These are phyloP conservation scores for Drosophila lacertosa DNA, from an alignment of 1,140 invertebrate species.

Conservation along the genomic window DNA sequence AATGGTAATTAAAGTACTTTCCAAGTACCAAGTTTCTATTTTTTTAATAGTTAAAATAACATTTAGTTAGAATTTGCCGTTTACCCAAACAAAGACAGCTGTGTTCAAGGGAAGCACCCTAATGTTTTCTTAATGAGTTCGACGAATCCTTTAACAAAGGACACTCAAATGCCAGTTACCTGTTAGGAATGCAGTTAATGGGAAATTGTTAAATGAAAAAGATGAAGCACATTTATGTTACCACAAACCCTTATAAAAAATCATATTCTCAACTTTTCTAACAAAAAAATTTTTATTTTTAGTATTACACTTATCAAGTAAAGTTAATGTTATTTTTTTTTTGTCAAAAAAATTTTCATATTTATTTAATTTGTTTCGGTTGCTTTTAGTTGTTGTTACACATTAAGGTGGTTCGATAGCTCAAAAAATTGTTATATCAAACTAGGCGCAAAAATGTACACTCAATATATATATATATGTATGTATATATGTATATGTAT, in stretches of 20 bases:
- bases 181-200: background rate
- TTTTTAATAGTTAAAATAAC: too few relatives aligned
- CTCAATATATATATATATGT: constrained; percentile 35
- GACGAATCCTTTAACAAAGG: background rate
- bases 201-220: background rate
- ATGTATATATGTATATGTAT: constrained; percentile 33
- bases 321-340: too few relatives aligned
- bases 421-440: constrained; percentile 71
- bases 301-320: too few relatives aligned
- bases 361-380: constrained; percentile 68
- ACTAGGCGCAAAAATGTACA: constrained; percentile 68
- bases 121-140: background rate
- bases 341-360: constrained; percentile 60
- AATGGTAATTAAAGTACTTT: too few relatives aligned
- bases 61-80: too few relatives aligned
- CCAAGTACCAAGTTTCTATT: too few relatives aligned
- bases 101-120: background rate
- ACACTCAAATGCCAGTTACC: background rate
- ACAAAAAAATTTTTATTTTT: too few relatives aligned
- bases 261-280: too few relatives aligned
- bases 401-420: constrained; percentile 80
- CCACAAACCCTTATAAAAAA: background rate
- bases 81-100: background rate
- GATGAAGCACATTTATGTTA: too few relatives aligned
- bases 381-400: constrained; percentile 65